These are phyloP conservation scores for Cosmopolites sordidus DNA, from an alignment of 2,888 invertebrate species.

Conservation along the genomic window DNA sequence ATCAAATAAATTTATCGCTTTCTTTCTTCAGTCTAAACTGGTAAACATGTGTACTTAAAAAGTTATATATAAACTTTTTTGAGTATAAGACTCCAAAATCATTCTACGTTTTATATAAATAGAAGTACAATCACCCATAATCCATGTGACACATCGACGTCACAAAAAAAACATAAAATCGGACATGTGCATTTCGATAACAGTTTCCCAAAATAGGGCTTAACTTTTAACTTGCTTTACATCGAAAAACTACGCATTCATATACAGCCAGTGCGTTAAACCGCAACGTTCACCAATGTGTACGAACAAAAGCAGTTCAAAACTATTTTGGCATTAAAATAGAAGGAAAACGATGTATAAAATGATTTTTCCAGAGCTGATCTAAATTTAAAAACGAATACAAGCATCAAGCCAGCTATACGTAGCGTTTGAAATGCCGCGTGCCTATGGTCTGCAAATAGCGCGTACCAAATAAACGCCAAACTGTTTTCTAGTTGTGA, in stretches of 20 bases:
- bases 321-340: neutral
- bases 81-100: neutral
- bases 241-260: constrained; percentile 7
- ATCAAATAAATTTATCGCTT: too few species aligned
- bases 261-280: neutral
- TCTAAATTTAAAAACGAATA: constrained; percentile 24
- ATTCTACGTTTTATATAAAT: neutral
- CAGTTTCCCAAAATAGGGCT: constrained; percentile 12
- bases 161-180: neutral
- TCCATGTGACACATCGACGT: neutral
- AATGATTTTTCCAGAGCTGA: constrained; percentile 14
- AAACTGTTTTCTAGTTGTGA: constrained; percentile 31
- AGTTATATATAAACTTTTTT: neutral
- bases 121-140: neutral
- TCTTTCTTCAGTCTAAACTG: too few species aligned
- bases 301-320: neutral
- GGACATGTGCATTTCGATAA: neutral
- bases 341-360: constrained; percentile 11
- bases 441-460: constrained; percentile 40
- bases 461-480: constrained; percentile 33
- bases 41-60: neutral
- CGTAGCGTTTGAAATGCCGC: constrained; percentile 35
- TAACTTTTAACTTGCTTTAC: constrained; percentile 4
- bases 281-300: neutral
- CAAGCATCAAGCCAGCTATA: constrained; percentile 7